A percentile compares a stretch with the other conserved stretches of the same genome.
phyloP scores from a whole-genome alignment of 2,888 invertebrate species.

The Dynastes hyllus region DNA sequence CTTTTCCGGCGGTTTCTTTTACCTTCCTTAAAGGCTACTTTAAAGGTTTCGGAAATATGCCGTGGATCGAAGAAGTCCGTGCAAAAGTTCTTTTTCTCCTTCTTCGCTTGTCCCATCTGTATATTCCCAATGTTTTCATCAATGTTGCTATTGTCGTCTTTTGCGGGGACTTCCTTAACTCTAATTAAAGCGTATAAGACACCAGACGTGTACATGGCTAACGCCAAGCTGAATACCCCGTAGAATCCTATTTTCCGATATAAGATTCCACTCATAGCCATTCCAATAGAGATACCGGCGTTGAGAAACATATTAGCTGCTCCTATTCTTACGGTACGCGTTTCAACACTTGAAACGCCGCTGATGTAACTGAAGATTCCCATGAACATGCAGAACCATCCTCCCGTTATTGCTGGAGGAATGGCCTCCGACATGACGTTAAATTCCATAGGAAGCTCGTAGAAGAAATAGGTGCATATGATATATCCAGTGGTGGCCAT shows the following conservation, averaged over 20 bases:
- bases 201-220: conserved; percentile 58
- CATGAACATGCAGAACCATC: conserved; percentile 75
- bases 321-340: conserved; percentile 76
- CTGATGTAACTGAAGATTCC: conserved; percentile 77
- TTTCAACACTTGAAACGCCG: conserved; percentile 74
- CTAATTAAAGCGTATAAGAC: conserved; percentile 59
- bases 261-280: conserved; percentile 72
- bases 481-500: conserved; percentile 71
- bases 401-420: conserved; percentile 74
- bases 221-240: conserved; percentile 60
- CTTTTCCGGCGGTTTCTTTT: conserved; percentile 80
- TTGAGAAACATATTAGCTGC: conserved; percentile 75
- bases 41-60: conserved; percentile 83
- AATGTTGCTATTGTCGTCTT: neutral
- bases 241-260: conserved; percentile 66
- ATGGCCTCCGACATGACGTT: conserved; percentile 73
- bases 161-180: conserved; percentile 58
- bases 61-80: conserved; percentile 79
- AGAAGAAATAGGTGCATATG: conserved; percentile 73
- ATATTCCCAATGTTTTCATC: neutral
- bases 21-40: conserved; percentile 84
- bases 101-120: conserved; percentile 71
- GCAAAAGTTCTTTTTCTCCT: conserved; percentile 70
- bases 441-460: conserved; percentile 73
- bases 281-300: conserved; percentile 72